phyloP scores from a whole-genome alignment of 2,797 vertebrate genomes.

The Rousettus madagascariensis region DNA sequence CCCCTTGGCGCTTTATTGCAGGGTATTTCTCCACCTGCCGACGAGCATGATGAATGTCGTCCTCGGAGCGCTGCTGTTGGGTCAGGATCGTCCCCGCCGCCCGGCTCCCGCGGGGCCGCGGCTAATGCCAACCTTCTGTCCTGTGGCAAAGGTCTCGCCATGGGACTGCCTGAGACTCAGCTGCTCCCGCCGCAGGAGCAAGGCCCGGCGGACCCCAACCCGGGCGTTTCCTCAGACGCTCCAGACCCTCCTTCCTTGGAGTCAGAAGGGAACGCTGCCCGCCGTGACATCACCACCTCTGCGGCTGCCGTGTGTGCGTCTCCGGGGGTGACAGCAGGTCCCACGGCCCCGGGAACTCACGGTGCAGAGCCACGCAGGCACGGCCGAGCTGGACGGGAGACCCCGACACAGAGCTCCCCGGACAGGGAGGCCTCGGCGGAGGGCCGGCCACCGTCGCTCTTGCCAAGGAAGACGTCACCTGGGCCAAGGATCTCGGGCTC shows the following conservation, averaged over 20 bases:
- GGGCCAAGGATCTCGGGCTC: constrained; percentile 47
- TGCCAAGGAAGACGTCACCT: constrained; percentile 1
- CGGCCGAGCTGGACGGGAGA: background rate
- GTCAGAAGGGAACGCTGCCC: background rate
- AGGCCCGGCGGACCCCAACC: background rate
- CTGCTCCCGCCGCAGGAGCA: background rate
- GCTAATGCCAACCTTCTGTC: background rate
- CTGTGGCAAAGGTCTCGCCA: background rate
- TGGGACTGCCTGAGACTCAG: constrained; percentile 38
- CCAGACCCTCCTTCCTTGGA: background rate
- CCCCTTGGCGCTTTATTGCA: constrained; percentile 57
- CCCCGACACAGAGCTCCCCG: background rate
- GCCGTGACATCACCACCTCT: background rate
- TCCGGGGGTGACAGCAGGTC: background rate
- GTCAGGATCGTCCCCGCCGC: constrained; percentile 29
- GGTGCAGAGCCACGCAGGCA: background rate
- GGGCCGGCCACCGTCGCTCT: background rate
- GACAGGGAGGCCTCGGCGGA: background rate
- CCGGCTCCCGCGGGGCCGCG: background rate
- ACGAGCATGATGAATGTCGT: constrained; percentile 18
- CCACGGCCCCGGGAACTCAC: background rate
- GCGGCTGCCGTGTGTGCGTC: background rate
- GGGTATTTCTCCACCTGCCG: constrained; percentile 67
- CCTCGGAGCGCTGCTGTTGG: background rate
- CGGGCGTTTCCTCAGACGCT: background rate